Base-by-base conservation (phyloP, 2,113 vertebrate genomes). In the Nothocercus nigrocapillus region DNA sequence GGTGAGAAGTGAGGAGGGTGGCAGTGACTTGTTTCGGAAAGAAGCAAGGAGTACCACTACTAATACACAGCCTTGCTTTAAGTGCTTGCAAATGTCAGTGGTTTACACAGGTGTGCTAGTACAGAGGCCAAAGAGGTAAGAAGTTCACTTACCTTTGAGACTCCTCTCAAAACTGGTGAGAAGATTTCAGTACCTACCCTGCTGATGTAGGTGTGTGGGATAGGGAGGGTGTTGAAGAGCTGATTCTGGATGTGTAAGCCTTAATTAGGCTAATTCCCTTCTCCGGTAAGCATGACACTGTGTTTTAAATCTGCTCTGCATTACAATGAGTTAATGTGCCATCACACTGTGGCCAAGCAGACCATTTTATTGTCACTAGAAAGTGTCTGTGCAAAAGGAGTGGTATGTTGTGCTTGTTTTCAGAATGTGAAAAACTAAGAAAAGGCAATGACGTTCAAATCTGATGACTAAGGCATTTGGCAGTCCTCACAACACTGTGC, bases 401-500 rank as follows among this genome's bases (percentile, higher is more conserved):
- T 27, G 7, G 76, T 69, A 87, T 81, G 44, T 82, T 80, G 67
- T 12, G 9, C 88, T 89, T 95, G 79, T 54, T 42, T 90, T 83
- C 74, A 78, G 89, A 72, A 76, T 88, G 63, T 75, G 82, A 86
- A 95, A 94, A 82, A 17, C 68, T 94, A 91, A 93, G 82, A 79
- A 81, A 89, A 93, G 94, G 59, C 82, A 49, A 59, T 94, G 95
- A 97, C 22, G 12, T 77, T 86, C 45, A 47, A 56, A 75, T 89
- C 93, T 89, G 93, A 53, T 96, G 95, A 93, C 88, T 85, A 30
- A 96, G 75, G 69, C 90, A 63, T 91, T 82, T 94, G 95, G 91
- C 94, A 95, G 86, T 53, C 58, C 81, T 91, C 72, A 73, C 56
- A 66, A 72, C 67, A 77, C 68, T 93, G 54, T 88, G 75, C 85